Conservation (phyloP, 2,888 invertebrate genomes). For the Phengaris arion region DNA sequence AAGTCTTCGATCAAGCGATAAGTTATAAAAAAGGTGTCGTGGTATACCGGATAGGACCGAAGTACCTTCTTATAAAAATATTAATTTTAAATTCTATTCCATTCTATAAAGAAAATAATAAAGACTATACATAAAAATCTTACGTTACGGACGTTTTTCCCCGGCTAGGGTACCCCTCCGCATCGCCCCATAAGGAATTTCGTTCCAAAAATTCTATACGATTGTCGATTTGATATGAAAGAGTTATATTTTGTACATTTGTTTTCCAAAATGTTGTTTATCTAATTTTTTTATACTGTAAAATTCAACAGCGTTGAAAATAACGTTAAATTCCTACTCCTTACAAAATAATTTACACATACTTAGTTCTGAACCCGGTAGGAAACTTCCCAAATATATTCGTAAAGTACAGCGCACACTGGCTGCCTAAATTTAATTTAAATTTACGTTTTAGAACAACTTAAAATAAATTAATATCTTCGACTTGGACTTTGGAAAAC, state of each 20-base stretch:
- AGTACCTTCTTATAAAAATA: too few relatives aligned
- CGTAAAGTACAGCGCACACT: slow-evolving; percentile 10
- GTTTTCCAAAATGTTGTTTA: neutral
- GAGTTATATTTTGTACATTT: neutral
- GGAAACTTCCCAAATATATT: slow-evolving; percentile 20
- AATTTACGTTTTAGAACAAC: neutral
- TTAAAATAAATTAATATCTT: neutral
- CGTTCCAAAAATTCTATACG: too few relatives aligned
- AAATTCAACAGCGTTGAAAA: neutral
- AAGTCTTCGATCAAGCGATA: slow-evolving; percentile 30
- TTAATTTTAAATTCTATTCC: too few relatives aligned
- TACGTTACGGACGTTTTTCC: too few relatives aligned
- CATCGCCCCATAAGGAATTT: too few relatives aligned
- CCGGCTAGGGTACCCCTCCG: too few relatives aligned
- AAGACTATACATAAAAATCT: too few relatives aligned
- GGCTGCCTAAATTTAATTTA: neutral
- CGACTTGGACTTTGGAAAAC: neutral
- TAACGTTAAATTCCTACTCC: neutral
- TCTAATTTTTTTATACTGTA: too few relatives aligned
- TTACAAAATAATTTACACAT: slow-evolving; percentile 8
- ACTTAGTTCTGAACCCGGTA: neutral
- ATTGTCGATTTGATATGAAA: slow-evolving; percentile 27
- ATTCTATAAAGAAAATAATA: too few relatives aligned
- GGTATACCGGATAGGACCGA: too few relatives aligned
- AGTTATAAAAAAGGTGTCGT: slow-evolving; percentile 38